These are phyloP conservation scores for Epizoanthus scotinus DNA, from an alignment of 92 coral and sea anemone species.

Conservation along the genomic window DNA sequence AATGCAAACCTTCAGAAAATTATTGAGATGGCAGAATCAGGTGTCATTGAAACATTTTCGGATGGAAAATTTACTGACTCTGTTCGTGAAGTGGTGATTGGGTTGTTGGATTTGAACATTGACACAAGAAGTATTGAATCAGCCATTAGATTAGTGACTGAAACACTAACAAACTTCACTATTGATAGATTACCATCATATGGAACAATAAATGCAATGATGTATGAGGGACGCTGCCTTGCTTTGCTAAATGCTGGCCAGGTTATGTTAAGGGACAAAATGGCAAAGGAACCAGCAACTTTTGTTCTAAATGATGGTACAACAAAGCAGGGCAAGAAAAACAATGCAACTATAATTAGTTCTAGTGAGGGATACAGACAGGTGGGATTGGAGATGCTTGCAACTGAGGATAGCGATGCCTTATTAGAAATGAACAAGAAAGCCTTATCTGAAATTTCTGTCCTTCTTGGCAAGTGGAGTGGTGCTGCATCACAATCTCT, in stretches of 20 bases:
- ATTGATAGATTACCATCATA: slow-evolving; percentile 14
- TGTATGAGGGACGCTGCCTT: slow-evolving; percentile 3
- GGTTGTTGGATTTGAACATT: slow-evolving; percentile 12
- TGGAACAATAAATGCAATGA: slow-evolving; percentile 12
- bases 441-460: too few relatives aligned
- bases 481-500: slow-evolving; percentile 11
- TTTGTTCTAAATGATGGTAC: slow-evolving; percentile 19
- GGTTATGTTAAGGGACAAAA: slow-evolving; percentile 16
- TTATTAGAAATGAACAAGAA: neutral
- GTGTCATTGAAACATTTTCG: neutral
- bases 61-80: slow-evolving; percentile 5
- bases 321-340: slow-evolving; percentile 5
- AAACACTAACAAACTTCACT: slow-evolving; percentile 16
- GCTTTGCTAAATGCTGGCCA: slow-evolving; percentile 27
- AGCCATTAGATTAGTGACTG: slow-evolving; percentile 19
- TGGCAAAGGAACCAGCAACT: neutral
- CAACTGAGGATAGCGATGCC: slow-evolving; percentile 10
- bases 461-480: slow-evolving; percentile 11
- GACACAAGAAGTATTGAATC: slow-evolving; percentile 17
- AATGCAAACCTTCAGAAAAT: neutral
- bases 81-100: neutral
- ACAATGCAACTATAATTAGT: slow-evolving; percentile 33
- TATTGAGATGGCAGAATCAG: slow-evolving; percentile 11
- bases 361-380: slow-evolving; percentile 22
- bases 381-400: slow-evolving; percentile 7